phyloP scores from a whole-genome alignment of 2,113 vertebrate genomes.

The Montifringilla adamsi region DNA sequence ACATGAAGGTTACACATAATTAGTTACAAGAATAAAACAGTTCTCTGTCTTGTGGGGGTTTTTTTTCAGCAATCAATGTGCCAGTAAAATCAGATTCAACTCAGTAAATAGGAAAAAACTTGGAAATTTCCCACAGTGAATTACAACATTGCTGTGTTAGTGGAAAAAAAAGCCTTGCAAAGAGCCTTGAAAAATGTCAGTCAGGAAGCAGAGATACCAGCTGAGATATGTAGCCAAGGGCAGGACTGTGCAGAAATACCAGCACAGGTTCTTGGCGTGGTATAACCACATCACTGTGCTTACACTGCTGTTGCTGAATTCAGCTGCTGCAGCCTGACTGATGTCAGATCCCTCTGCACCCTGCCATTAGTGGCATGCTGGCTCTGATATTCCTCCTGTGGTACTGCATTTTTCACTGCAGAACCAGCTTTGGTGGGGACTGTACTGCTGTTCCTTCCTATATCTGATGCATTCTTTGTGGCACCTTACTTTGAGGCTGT shows the following conservation, averaged over 20 bases:
- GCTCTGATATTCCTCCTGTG: background rate
- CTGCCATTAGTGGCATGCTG: background rate
- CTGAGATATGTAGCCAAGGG: background rate
- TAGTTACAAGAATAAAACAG: background rate
- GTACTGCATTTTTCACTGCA: background rate
- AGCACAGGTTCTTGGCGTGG: background rate
- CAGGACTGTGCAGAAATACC: background rate
- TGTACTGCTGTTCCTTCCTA: background rate
- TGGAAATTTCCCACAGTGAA: background rate
- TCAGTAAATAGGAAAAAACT: background rate
- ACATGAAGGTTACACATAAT: background rate
- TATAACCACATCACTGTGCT: background rate
- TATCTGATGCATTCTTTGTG: background rate
- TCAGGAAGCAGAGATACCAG: background rate
- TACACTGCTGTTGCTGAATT: background rate
- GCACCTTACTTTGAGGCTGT: background rate
- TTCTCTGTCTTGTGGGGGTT: background rate
- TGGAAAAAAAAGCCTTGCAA: background rate
- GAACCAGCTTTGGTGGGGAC: background rate
- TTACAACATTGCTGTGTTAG: background rate
- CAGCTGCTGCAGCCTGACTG: background rate
- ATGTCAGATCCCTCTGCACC: background rate
- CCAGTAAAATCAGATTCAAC: slow-evolving; percentile 3
- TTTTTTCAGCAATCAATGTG: background rate
- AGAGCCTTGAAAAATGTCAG: background rate